Base-by-base conservation (phyloP, 2,797 vertebrate species). In the Pantherophis vulpinus region DNA sequence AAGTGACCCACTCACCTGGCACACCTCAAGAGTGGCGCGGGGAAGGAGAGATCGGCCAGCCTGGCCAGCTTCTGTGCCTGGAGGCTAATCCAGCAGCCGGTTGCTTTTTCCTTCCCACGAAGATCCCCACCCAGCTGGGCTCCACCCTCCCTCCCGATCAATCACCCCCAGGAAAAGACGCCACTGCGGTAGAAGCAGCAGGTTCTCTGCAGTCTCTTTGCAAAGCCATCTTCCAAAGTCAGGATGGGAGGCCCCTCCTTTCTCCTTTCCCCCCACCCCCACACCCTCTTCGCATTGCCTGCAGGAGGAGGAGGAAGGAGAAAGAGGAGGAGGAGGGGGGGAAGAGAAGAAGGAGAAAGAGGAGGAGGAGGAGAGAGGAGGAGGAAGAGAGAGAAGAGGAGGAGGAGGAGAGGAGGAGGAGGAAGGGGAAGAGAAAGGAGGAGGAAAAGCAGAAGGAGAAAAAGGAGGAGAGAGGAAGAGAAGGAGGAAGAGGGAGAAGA, bases 371-470 rank as follows among this genome's bases (percentile, higher is more conserved):
- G 55, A 55, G 55, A 4, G 14, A 59, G 1, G 58, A 59, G 5
- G 58, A 20, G 7, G 16, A 5, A 18, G 58, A 20, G 0, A 5
- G 5, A 1, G 16, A 20, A 4, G 4, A 18, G 56, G 5, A 5
- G 3, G 5, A 18, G 16, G 16, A 18, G 5, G 4, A 12, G 27
- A 5, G 0, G 37, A 20, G 27, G 16, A 14, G 5, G 56, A 58
- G 1, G 4, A 58, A 1, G 2, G 23, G 23, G 8, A 9, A 25
- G 59, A 8, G 23, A 2, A 0, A 58, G 6, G 2, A 23, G 7
- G 0, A 60, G 6, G 16, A 6, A 23, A 1, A 58, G 6, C 0
- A 23, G 7, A 0, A 60, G 6, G 20, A 8, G 16, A 6, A 23
- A 0, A 13, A 70, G 29, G 12, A 66, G 11, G 23, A 23, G n/a